These are phyloP conservation scores for Leuciscus idus DNA, from an alignment of 2,113 vertebrate genomes.

Conservation along the genomic window DNA sequence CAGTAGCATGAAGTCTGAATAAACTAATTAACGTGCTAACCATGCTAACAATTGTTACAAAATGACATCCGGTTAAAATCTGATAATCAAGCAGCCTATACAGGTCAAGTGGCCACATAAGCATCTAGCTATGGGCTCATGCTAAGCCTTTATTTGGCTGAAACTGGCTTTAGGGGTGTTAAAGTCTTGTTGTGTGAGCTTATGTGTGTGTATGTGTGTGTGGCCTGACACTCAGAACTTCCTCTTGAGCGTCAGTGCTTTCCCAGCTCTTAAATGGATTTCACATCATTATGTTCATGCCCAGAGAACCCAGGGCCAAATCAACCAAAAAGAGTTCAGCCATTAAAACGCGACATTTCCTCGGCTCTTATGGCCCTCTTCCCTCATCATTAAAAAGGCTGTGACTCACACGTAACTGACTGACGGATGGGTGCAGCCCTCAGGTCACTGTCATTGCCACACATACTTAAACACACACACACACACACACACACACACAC, in stretches of 20 bases:
- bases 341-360: slow-evolving; percentile 54
- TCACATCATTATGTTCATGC: slow-evolving; percentile 46
- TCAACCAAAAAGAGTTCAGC: slow-evolving; percentile 50
- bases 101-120: background rate
- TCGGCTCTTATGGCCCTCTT: slow-evolving; percentile 38
- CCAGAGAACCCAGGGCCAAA: slow-evolving; percentile 38
- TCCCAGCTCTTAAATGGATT: slow-evolving; percentile 50
- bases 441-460: slow-evolving; percentile 35
- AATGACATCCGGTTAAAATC: background rate
- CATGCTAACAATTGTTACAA: background rate
- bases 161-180: slow-evolving; percentile 24
- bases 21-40: background rate
- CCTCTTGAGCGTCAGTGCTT: slow-evolving; percentile 26
- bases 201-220: background rate
- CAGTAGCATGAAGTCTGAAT: background rate
- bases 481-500: no score
- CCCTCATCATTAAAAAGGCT: slow-evolving; percentile 43
- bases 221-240: slow-evolving; percentile 35
- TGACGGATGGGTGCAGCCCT: slow-evolving; percentile 50
- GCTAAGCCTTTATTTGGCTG: slow-evolving; percentile 18
- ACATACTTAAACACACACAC: background rate
- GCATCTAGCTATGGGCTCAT: background rate
- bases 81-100: background rate
- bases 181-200: slow-evolving; percentile 9
- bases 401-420: slow-evolving; percentile 52